These are phyloP conservation scores for Torymus aiolomorphi DNA, from an alignment of 2,888 invertebrate genomes.

Conservation along the genomic window DNA sequence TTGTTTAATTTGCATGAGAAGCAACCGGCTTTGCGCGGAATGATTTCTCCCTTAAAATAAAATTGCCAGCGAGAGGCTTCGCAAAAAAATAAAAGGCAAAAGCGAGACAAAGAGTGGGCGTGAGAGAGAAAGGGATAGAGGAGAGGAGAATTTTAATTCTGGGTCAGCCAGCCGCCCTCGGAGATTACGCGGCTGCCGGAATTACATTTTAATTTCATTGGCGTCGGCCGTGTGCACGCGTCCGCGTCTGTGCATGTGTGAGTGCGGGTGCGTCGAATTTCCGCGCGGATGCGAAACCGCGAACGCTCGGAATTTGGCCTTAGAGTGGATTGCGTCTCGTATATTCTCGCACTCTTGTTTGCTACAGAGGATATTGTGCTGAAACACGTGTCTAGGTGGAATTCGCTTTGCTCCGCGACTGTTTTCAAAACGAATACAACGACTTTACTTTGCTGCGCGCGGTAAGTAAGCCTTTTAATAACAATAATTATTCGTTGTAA, in stretches of 20 bases:
- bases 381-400: too few species aligned
- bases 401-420: too few species aligned
- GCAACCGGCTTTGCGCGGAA: conserved; percentile 2
- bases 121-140: too few species aligned
- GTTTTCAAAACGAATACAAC: too few species aligned
- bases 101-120: neutral
- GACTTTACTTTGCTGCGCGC: too few species aligned
- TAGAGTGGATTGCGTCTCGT: neutral
- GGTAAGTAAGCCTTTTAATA: too few species aligned
- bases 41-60: conserved; percentile 17
- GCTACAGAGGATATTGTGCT: too few species aligned
- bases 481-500: too few species aligned
- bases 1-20: conserved; percentile 39
- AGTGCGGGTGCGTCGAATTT: conserved; percentile 31
- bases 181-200: conserved; percentile 67
- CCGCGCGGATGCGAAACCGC: conserved; percentile 24
- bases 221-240: conserved; percentile 53
- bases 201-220: conserved; percentile 72
- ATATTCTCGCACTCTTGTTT: too few species aligned
- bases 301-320: conserved; percentile 25
- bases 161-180: conserved; percentile 47
- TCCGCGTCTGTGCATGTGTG: neutral
- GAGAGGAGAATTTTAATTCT: conserved; percentile 47
- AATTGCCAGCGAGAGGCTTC: neutral
- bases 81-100: neutral